phyloP scores from a whole-genome alignment of 2,113 vertebrate species.

The Erythrocercus mccallii region DNA sequence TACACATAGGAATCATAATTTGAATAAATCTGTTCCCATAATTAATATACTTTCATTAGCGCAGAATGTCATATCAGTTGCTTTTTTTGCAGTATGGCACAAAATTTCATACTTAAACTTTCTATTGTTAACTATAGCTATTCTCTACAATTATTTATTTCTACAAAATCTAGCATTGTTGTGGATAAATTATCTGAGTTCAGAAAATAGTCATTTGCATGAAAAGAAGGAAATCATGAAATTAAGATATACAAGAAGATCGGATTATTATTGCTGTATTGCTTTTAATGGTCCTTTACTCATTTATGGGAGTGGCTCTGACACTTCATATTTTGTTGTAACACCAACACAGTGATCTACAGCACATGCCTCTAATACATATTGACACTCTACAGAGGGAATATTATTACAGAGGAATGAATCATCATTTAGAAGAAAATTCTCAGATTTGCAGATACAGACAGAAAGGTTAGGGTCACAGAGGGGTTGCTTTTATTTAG shows the following conservation, averaged over 20 bases:
- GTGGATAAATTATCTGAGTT: not conserved
- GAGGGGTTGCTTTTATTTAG: not conserved
- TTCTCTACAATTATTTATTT: not conserved
- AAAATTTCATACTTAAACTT: not conserved
- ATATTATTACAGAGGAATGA: not conserved
- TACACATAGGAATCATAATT: not conserved
- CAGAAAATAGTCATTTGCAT: not conserved
- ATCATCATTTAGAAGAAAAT: not conserved
- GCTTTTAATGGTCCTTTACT: not conserved
- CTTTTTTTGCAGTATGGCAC: not conserved
- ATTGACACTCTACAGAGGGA: not conserved
- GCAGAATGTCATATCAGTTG: not conserved
- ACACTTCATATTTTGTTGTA: not conserved
- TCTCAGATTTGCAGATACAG: not conserved
- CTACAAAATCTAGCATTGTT: not conserved
- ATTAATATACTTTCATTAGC: slow-evolving; percentile 30
- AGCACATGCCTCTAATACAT: not conserved
- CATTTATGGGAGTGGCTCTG: not conserved
- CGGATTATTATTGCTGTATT: not conserved
- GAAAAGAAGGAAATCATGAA: not conserved
- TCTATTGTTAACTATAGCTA: not conserved
- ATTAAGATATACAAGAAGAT: not conserved
- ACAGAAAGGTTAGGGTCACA: not conserved
- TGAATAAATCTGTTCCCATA: slow-evolving; percentile 1
- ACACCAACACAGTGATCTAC: not conserved